phyloP scores from a whole-genome alignment of 2,888 invertebrate species.

The Pristionchus japonicus region DNA sequence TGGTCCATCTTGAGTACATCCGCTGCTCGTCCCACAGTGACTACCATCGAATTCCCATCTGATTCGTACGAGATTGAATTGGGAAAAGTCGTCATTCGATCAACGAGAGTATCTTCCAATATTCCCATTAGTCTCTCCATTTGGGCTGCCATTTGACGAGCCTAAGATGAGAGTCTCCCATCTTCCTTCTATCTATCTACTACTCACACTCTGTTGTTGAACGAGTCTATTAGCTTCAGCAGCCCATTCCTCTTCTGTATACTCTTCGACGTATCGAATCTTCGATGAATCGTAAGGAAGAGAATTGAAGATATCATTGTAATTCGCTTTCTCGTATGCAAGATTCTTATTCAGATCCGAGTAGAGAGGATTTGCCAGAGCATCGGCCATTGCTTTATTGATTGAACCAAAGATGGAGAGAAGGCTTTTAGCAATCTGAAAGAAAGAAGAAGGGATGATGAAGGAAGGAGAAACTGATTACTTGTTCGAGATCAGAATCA shows the following conservation, averaged over 20 bases:
- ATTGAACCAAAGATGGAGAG: slow-evolving; percentile 54
- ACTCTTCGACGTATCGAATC: slow-evolving; percentile 66
- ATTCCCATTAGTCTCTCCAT: slow-evolving; percentile 44
- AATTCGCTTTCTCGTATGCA: slow-evolving; percentile 58
- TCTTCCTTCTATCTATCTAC: not conserved
- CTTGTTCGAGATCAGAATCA: slow-evolving; percentile 54
- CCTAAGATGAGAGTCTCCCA: not conserved
- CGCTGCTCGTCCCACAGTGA: slow-evolving; percentile 53
- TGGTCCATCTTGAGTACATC: slow-evolving; percentile 51
- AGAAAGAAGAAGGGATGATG: not conserved
- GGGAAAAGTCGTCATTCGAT: slow-evolving; percentile 25
- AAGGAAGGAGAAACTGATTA: not conserved
- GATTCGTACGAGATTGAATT: not conserved
- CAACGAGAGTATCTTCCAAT: slow-evolving; percentile 43
- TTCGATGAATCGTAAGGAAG: slow-evolving; percentile 57
- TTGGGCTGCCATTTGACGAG: slow-evolving; percentile 43
- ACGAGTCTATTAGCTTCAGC: slow-evolving; percentile 59
- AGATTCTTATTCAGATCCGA: slow-evolving; percentile 59
- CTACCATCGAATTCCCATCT: slow-evolving; percentile 53
- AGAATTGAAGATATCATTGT: slow-evolving; percentile 61
- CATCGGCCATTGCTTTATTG: slow-evolving; percentile 49
- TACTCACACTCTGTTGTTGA: slow-evolving; percentile 57
- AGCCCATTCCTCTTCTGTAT: slow-evolving; percentile 64
- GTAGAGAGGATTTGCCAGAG: slow-evolving; percentile 58
- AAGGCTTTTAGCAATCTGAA: slow-evolving; percentile 52